Conservation (phyloP, 2,888 invertebrate species). For the Lordiphosa andalusiaca region DNA sequence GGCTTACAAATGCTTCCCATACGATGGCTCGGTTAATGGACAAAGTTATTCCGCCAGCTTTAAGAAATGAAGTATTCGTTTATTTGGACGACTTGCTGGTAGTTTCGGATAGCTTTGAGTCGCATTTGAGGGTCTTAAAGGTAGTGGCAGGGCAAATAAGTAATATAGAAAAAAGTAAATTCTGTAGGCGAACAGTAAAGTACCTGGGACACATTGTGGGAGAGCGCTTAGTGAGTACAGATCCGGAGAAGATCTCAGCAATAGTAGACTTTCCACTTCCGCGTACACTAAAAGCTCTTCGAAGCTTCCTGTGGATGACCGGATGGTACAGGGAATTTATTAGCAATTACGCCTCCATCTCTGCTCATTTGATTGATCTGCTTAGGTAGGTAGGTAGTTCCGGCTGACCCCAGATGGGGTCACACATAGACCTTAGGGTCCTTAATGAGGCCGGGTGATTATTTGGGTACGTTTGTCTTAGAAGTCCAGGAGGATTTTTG, state of each 20-base stretch:
- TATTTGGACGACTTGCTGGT: neutral
- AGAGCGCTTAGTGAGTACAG: neutral
- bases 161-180: constrained; percentile 4
- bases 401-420: no score
- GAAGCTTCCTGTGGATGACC: no score
- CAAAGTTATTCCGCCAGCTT: neutral
- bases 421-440: no score
- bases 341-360: no score
- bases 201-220: constrained; percentile 3
- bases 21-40: constrained; percentile 5
- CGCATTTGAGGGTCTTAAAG: neutral
- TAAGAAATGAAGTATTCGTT: constrained; percentile 25
- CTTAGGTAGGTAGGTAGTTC: no score
- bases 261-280: constrained; percentile 1
- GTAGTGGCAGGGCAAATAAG: neutral
- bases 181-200: neutral
- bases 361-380: no score
- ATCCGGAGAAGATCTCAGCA: constrained; percentile 2
- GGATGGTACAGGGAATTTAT: no score
- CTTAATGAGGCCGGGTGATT: no score
- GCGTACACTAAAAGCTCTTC: no score
- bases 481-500: no score
- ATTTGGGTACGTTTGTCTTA: no score
- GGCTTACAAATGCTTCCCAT: constrained; percentile 22
- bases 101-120: constrained; percentile 2